A percentile compares a stretch with the other conserved stretches of the same genome.
These are phyloP conservation scores for Aldrovandia affinis DNA, from an alignment of 2,797 vertebrate genomes.

Conservation along the genomic window DNA sequence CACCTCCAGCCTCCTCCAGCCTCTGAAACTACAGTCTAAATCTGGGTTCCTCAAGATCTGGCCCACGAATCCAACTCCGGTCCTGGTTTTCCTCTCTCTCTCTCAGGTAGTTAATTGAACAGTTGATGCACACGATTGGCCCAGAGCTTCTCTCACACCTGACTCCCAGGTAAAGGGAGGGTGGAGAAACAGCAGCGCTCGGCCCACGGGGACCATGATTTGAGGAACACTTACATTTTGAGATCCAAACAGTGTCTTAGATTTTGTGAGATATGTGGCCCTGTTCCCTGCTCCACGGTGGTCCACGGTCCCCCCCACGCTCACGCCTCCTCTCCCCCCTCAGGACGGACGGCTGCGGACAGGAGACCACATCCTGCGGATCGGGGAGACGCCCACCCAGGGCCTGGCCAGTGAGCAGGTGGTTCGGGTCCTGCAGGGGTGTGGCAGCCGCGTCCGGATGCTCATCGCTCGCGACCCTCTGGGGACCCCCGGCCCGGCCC, in stretches of 20 bases:
- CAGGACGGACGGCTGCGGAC: conserved; percentile 92
- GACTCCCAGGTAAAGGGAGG: no score
- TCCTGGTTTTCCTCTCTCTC: no score
- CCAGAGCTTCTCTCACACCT: no score
- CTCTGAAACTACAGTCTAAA: background rate
- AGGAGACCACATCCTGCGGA: conserved; percentile 90
- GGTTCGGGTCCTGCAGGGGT: conserved; percentile 88
- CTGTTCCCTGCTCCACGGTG: background rate
- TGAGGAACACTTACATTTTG: no score
- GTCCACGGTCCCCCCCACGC: background rate
- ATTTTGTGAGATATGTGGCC: no score
- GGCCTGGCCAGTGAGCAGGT: conserved; percentile 92
- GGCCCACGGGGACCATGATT: no score
- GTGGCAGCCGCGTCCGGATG: conserved; percentile 87
- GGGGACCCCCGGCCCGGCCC: conserved; percentile 62
- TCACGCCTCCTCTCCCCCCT: conserved; percentile 3
- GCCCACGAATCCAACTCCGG: no score
- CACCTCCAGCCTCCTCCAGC: background rate
- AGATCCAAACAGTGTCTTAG: no score
- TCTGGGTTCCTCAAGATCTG: no score
- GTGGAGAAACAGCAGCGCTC: no score
- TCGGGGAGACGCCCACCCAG: conserved; percentile 84
- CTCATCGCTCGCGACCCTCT: conserved; percentile 82
- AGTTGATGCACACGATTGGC: no score
- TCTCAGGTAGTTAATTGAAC: no score